phyloP scores from a whole-genome alignment of 2,797 vertebrate species.

The Arctocebus calabarensis region DNA sequence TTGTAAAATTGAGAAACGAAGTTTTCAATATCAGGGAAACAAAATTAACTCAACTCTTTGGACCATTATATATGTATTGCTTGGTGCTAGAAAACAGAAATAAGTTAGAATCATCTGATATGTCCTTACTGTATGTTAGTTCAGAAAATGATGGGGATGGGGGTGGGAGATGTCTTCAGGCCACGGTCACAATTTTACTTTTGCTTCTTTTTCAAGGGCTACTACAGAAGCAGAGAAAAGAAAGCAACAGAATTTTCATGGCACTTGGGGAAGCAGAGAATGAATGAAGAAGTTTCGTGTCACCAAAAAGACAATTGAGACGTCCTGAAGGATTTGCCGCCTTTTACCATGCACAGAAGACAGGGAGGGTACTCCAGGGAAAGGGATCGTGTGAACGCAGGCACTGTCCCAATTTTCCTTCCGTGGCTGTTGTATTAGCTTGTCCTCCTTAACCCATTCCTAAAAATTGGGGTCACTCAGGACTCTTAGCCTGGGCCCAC shows the following conservation, averaged over 20 bases:
- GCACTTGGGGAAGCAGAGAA: background rate
- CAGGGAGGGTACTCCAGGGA: background rate
- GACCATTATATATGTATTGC: background rate
- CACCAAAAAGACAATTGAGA: conserved; percentile 22
- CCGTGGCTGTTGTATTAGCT: background rate
- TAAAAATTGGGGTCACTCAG: conserved; percentile 21
- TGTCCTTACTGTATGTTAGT: background rate
- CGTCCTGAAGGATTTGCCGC: conserved; percentile 1
- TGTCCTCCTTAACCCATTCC: conserved; percentile 28
- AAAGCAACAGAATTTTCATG: background rate
- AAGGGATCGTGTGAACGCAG: background rate
- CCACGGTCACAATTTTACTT: background rate
- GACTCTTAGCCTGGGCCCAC: background rate
- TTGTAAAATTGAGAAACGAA: conserved; percentile 39
- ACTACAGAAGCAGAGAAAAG: background rate
- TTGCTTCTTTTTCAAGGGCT: background rate
- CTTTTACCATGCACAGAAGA: background rate
- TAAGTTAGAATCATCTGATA: conserved; percentile 1
- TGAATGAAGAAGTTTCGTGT: background rate
- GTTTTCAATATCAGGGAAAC: conserved; percentile 34
- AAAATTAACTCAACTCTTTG: conserved; percentile 25
- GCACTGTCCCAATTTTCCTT: background rate
- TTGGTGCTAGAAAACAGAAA: conserved; percentile 19
- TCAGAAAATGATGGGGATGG: background rate
- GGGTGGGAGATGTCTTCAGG: background rate